Conservation (phyloP, 2,113 vertebrate genomes). For the Chrysochloris asiatica region DNA sequence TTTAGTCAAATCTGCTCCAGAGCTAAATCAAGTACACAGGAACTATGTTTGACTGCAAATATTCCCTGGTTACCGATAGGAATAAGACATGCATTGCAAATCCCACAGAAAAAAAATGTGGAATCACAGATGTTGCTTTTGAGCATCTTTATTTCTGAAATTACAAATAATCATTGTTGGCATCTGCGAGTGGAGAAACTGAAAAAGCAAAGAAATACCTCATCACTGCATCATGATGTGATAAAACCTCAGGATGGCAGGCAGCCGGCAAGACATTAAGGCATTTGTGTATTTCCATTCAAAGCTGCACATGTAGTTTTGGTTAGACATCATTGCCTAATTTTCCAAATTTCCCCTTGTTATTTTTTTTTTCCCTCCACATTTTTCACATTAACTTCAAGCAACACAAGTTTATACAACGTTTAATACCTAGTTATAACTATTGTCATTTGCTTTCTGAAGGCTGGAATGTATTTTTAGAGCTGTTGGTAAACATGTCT, state of each 20-base stretch:
- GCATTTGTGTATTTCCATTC: constrained; percentile 51
- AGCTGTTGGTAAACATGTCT: constrained; percentile 72
- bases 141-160: constrained; percentile 77
- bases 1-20: constrained; percentile 64
- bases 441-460: constrained; percentile 65
- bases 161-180: constrained; percentile 81
- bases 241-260: constrained; percentile 65
- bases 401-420: constrained; percentile 54
- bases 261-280: constrained; percentile 34
- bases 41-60: constrained; percentile 63
- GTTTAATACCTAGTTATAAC: constrained; percentile 72
- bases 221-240: constrained; percentile 67
- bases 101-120: constrained; percentile 72
- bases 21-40: constrained; percentile 61
- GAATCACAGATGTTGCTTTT: constrained; percentile 78
- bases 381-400: constrained; percentile 74
- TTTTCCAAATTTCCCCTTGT: constrained; percentile 72
- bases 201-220: constrained; percentile 77
- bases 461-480: constrained; percentile 43
- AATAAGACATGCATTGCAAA: constrained; percentile 66
- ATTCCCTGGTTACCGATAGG: constrained; percentile 63
- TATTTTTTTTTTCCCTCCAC: constrained; percentile 49
- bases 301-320: constrained; percentile 41
- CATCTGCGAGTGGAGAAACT: constrained; percentile 74
- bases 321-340: constrained; percentile 66